These are phyloP conservation scores for Fissipunctia ypsillon DNA, from an alignment of 2,888 invertebrate species.

Conservation along the genomic window DNA sequence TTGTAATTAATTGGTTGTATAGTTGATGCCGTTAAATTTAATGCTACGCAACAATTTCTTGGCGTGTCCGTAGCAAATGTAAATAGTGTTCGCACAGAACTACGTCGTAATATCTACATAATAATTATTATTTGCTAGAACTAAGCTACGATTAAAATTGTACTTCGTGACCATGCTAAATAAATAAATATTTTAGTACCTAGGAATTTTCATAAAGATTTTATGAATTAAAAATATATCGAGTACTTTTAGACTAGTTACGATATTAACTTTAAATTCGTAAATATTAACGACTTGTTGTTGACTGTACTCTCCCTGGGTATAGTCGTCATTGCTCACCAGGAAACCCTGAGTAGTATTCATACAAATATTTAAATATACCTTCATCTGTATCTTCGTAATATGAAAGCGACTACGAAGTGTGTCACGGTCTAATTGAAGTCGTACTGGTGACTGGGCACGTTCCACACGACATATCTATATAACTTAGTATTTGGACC, in stretches of 20 bases:
- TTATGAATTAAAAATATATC: background rate
- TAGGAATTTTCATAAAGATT: background rate
- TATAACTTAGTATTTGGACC: conserved; percentile 76
- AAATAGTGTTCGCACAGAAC: background rate
- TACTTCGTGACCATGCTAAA: background rate
- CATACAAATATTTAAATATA: conserved; percentile 10
- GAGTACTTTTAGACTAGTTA: background rate
- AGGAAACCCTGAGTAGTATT: conserved; percentile 1
- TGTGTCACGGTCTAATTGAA: conserved; percentile 88
- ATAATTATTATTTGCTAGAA: background rate
- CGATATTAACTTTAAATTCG: background rate
- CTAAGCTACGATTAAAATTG: background rate
- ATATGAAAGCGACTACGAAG: conserved; percentile 84
- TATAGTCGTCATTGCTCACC: background rate
- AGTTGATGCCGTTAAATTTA: conserved; percentile 3
- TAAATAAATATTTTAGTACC: background rate
- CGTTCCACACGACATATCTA: conserved; percentile 80
- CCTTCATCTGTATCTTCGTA: conserved; percentile 66
- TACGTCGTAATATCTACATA: background rate
- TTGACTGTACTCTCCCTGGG: background rate
- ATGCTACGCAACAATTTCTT: background rate
- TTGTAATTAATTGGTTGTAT: background rate
- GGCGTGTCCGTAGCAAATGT: background rate
- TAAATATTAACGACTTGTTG: background rate
- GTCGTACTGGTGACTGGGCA: conserved; percentile 78